phyloP scores from a whole-genome alignment of 2,113 vertebrate species.

The Sylvietta virens region DNA sequence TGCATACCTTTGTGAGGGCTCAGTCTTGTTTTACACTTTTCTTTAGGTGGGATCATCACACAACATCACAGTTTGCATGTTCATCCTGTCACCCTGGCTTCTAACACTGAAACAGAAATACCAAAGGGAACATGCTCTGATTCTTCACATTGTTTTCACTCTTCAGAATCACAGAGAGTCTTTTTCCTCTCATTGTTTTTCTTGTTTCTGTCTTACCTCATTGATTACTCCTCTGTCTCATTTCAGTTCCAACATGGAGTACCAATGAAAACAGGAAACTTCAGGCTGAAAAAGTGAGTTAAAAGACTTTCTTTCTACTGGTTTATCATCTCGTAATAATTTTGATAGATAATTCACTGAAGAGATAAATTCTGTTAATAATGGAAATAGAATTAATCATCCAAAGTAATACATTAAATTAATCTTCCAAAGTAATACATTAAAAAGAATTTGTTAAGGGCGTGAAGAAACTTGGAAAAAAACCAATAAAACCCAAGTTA shows the following conservation, averaged over 20 bases:
- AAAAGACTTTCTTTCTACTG: background rate
- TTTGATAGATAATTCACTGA: background rate
- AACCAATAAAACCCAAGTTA: fast-evolving
- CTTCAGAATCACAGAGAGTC: background rate
- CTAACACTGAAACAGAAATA: fast-evolving
- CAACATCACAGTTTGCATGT: background rate
- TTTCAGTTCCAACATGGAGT: background rate
- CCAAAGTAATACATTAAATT: background rate
- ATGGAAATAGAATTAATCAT: background rate
- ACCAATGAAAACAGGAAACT: background rate
- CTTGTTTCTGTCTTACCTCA: background rate
- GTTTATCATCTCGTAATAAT: background rate
- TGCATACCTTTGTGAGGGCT: background rate
- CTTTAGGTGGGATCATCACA: background rate
- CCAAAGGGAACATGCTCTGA: background rate
- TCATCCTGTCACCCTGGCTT: background rate
- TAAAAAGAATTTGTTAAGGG: background rate
- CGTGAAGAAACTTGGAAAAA: background rate
- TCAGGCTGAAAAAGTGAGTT: background rate
- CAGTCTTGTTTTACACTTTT: background rate
- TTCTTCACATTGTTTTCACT: background rate
- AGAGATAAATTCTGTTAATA: background rate
- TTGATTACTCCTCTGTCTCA: background rate
- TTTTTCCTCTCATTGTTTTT: background rate
- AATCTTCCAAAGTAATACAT: background rate